Evolutionary conservation across 2,888 invertebrate species (phyloP), one percentile per base, ranked within the genome.

Genomic region (Malachius bipustulatus): DNA sequence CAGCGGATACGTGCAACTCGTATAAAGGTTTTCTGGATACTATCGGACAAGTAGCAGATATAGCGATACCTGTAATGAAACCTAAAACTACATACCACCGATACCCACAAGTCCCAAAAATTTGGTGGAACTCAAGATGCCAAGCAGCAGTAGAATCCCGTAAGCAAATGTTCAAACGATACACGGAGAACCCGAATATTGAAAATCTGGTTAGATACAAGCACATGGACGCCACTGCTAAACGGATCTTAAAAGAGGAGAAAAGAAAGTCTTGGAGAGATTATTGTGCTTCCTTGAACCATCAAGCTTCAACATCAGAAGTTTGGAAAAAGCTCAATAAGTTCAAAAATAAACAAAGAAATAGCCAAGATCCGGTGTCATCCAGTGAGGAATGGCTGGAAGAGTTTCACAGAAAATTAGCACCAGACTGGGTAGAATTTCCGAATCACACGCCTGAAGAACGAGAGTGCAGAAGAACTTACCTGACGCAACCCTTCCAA

Each of bases 71-170:
- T 27, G 10, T 27, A 27, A 6, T 10, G 27, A 27, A 27, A 27
- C n/a, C n/a, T n/a, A n/a, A n/a, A n/a, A n/a, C n/a, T n/a, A n/a
- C n/a, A n/a, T n/a, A n/a, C n/a, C n/a, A n/a, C n/a, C n/a, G n/a
- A n/a, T n/a, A n/a, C n/a, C n/a, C n/a, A n/a, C n/a, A n/a, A n/a
- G n/a, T n/a, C n/a, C n/a, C n/a, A n/a, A n/a, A n/a, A n/a, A n/a
- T n/a, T n/a, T 32, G 26, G 32, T 32, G 32, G 32, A 32, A 32
- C 15, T 9, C 8, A n/a, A 8, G 10, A 26, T 32, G 32, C 9
- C n/a, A 19, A 9, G 8, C 14, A 6, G 32, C 32, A n/a, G n/a
- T 32, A 12, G 6, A n/a, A 13, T 14, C 12, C 4, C 24, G 14
- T 26, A 32, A 24, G 14, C 10, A 11, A 16, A 4, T 8, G 13